A percentile compares a stretch with the other conserved stretches of the same genome.
These are phyloP conservation scores for Agrochola lychnidis DNA, from an alignment of 2,888 invertebrate species.

Conservation along the genomic window DNA sequence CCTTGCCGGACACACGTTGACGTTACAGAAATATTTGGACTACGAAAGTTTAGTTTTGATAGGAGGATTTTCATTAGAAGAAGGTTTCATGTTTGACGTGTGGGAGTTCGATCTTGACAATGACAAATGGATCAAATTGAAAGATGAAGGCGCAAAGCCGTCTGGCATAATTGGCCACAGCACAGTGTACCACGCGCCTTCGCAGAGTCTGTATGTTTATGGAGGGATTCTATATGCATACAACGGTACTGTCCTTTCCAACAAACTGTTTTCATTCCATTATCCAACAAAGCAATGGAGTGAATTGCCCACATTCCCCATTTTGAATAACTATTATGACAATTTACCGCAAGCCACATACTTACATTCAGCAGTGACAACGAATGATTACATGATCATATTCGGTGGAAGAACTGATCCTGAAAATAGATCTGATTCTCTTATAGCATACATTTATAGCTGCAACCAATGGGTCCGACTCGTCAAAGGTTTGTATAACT, in stretches of 20 bases:
- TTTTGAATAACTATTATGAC: constrained; percentile 90
- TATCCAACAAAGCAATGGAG: constrained; percentile 95
- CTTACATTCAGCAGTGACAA: constrained; percentile 96
- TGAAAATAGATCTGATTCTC: constrained; percentile 92
- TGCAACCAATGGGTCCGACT: constrained; percentile 97
- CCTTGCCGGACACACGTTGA: constrained; percentile 97
- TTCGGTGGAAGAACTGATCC: constrained; percentile 96
- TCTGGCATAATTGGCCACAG: constrained; percentile 97
- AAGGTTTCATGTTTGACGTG: constrained; percentile 93
- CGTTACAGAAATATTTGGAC: constrained; percentile 93
- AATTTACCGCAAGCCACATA: constrained; percentile 94
- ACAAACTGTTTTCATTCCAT: constrained; percentile 95
- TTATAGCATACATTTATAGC: constrained; percentile 96
- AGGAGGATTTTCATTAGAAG: constrained; percentile 95
- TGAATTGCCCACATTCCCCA: constrained; percentile 93
- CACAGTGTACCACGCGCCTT: constrained; percentile 95
- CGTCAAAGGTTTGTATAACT: constrained; percentile 86
- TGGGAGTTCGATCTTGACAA: constrained; percentile 96
- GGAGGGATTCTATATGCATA: constrained; percentile 95
- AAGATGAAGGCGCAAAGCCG: constrained; percentile 94
- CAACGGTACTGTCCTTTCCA: constrained; percentile 93
- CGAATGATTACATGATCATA: constrained; percentile 97
- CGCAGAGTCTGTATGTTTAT: constrained; percentile 96
- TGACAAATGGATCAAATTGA: constrained; percentile 93
- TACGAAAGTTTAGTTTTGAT: constrained; percentile 95